Percentiles rank a stretch among this genome's conserved stretches.
Conservation (phyloP, 2,113 vertebrate species). For the Acrocephalus arundinaceus region DNA sequence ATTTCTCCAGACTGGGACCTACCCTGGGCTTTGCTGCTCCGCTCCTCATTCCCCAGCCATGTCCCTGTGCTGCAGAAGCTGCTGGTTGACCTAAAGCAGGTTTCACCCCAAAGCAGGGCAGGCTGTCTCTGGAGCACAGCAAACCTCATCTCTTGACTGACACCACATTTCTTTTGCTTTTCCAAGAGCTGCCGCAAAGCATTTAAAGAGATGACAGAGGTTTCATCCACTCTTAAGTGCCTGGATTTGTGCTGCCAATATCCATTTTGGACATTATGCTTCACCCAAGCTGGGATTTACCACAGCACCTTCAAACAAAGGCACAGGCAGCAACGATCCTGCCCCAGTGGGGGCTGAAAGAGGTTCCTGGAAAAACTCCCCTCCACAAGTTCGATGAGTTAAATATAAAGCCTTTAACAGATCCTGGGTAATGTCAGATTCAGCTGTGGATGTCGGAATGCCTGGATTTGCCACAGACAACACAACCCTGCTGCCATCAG, state of each 20-base stretch:
- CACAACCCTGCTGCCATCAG: not conserved
- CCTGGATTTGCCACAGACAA: not conserved
- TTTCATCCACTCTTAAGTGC: not conserved
- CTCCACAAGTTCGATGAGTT: not conserved
- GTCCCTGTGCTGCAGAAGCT: not conserved
- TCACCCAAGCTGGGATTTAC: not conserved
- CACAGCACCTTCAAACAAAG: not conserved
- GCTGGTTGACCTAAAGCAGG: not conserved
- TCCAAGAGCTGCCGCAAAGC: not conserved
- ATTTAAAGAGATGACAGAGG: not conserved
- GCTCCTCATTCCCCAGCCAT: not conserved
- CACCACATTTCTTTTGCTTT: not conserved
- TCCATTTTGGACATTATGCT: not conserved
- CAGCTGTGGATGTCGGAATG: not conserved
- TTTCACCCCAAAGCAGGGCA: not conserved
- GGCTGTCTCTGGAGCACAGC: not conserved
- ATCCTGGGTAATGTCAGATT: not conserved
- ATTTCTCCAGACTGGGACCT: not conserved
- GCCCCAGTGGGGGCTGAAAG: not conserved
- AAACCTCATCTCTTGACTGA: not conserved
- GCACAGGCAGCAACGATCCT: accelerated
- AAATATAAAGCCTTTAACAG: not conserved
- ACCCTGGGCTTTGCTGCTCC: not conserved
- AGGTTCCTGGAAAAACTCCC: not conserved
- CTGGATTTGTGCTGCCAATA: not conserved